A percentile compares a stretch with the other conserved stretches of the same genome.
Evolutionary conservation across 1,140 invertebrate species (phyloP).

Genomic region (Coboldia fuscipes): DNA sequence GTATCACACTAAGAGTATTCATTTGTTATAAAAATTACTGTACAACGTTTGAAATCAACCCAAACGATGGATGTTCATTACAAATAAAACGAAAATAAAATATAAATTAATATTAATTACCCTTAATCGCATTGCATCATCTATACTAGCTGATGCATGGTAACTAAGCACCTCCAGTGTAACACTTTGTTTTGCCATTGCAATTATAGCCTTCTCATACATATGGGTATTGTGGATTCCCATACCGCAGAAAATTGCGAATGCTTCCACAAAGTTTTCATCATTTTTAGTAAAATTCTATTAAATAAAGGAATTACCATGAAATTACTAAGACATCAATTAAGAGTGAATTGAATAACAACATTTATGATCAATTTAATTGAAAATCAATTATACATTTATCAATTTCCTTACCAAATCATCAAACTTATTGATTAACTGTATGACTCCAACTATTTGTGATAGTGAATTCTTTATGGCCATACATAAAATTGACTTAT

Average conservation of each 20-base stretch:
- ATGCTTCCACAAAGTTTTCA: slow-evolving; percentile 86
- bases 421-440: slow-evolving; percentile 83
- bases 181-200: slow-evolving; percentile 88
- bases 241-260: slow-evolving; percentile 95
- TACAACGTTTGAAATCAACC: too few relatives aligned
- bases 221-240: slow-evolving; percentile 93
- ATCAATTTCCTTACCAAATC: slow-evolving; percentile 29
- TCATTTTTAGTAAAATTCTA: slow-evolving; percentile 67
- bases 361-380: background rate
- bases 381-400: background rate
- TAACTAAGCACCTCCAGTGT: slow-evolving; percentile 90
- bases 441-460: slow-evolving; percentile 80
- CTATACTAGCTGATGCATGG: slow-evolving; percentile 76
- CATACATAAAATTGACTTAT: slow-evolving; percentile 76
- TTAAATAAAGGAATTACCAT: background rate
- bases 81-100: slow-evolving; percentile 5
- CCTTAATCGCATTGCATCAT: slow-evolving; percentile 63
- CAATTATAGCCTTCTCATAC: slow-evolving; percentile 83
- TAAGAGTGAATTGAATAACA: background rate
- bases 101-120: slow-evolving; percentile 25
- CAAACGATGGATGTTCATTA: too few relatives aligned
- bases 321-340: background rate
- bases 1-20: slow-evolving; percentile 11
- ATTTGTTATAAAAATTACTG: background rate
- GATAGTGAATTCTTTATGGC: slow-evolving; percentile 75